These are phyloP conservation scores for Cotesia glomerata DNA, from an alignment of 1,140 invertebrate genomes.

Conservation along the genomic window DNA sequence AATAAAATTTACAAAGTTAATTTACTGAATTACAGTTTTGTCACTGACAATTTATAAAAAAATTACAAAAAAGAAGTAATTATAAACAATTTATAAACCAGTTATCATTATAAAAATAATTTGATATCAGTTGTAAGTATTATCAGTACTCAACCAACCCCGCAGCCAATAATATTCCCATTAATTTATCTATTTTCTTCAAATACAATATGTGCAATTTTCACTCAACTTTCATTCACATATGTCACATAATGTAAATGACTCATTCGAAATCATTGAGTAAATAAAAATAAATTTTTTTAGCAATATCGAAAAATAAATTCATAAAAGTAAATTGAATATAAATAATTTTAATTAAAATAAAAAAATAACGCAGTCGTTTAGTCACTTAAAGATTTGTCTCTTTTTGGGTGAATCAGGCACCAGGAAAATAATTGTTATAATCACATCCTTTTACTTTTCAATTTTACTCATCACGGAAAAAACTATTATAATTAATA, in stretches of 20 bases:
- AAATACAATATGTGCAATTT: constrained; percentile 35
- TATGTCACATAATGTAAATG: constrained; percentile 41
- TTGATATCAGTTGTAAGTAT: constrained; percentile 39
- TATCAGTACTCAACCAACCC: constrained; percentile 47
- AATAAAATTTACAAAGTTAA: no score
- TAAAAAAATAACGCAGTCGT: no score
- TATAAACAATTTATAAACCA: neutral
- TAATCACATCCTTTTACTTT: neutral
- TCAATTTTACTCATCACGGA: no score
- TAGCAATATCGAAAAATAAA: neutral
- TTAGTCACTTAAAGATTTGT: no score
- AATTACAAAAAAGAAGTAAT: no score
- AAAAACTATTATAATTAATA: no score
- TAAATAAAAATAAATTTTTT: neutral
- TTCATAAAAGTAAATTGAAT: neutral
- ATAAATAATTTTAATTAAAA: no score
- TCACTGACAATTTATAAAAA: no score
- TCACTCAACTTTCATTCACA: constrained; percentile 30
- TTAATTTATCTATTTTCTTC: constrained; percentile 17
- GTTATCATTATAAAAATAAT: constrained; percentile 48
- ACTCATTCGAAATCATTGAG: neutral
- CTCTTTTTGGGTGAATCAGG: constrained; percentile 28
- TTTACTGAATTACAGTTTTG: no score
- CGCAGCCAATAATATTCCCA: neutral
- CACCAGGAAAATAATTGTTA: neutral